These are phyloP conservation scores for Drosophila infuscata DNA, from an alignment of 2,888 invertebrate genomes.

Conservation along the genomic window DNA sequence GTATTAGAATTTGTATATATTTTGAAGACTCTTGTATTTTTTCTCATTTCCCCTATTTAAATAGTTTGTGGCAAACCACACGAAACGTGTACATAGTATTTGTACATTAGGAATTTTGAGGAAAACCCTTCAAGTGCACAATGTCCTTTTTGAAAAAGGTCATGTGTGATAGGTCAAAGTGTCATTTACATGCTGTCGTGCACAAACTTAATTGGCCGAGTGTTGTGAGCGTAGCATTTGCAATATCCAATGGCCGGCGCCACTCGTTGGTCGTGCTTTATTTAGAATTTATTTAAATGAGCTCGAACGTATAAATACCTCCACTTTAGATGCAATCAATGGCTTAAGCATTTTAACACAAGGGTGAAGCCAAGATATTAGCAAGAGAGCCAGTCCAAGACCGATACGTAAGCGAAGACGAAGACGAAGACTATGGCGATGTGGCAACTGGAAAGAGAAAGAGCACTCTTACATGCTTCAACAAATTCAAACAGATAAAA, in stretches of 20 bases:
- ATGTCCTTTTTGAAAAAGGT: conserved; percentile 31
- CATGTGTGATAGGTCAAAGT: conserved; percentile 62
- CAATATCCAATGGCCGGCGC: conserved; percentile 32
- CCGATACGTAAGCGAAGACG: conserved; percentile 2
- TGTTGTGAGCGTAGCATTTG: conserved; percentile 45
- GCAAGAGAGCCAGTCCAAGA: conserved; percentile 22
- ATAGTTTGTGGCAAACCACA: neutral
- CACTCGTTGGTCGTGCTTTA: conserved; percentile 62
- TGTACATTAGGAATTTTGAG: conserved; percentile 1
- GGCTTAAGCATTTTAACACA: conserved; percentile 81
- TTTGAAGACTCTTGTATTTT: neutral
- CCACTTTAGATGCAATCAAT: conserved; percentile 80
- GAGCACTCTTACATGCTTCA: conserved; percentile 76
- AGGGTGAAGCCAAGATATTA: conserved; percentile 65
- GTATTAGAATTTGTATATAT: no score
- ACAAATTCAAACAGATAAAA: conserved; percentile 82
- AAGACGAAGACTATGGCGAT: neutral
- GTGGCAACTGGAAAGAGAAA: conserved; percentile 10
- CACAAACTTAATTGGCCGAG: conserved; percentile 69
- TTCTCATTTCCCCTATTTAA: neutral
- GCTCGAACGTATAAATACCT: conserved; percentile 77
- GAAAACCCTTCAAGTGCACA: conserved; percentile 13
- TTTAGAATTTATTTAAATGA: conserved; percentile 80
- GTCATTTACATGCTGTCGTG: conserved; percentile 64
- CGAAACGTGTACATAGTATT: neutral